These are phyloP conservation scores for Ariolimax columbianus DNA, from an alignment of 2,888 invertebrate species.

Conservation along the genomic window DNA sequence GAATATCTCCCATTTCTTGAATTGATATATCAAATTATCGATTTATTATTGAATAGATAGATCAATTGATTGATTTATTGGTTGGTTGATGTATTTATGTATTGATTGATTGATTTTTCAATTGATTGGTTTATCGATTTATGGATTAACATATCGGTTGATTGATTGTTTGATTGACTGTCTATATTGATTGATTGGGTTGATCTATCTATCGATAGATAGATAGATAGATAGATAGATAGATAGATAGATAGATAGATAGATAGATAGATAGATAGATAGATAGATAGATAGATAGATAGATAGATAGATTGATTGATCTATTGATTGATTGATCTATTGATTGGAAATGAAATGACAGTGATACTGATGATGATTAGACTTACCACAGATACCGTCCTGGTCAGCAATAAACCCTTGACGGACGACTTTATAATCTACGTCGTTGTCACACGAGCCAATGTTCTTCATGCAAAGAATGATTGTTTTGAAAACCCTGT, in stretches of 20 bases:
- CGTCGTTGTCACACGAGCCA: not conserved
- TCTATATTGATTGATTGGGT: too few relatives aligned
- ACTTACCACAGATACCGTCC: slow-evolving; percentile 15
- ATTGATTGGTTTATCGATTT: too few relatives aligned
- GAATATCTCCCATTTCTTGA: too few relatives aligned
- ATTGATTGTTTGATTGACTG: too few relatives aligned
- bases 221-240: not conserved
- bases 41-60: too few relatives aligned
- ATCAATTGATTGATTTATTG: too few relatives aligned
- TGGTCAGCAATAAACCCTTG: not conserved
- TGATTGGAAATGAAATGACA: not conserved
- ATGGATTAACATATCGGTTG: too few relatives aligned
- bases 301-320: not conserved
- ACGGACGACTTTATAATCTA: not conserved
- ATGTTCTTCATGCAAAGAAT: not conserved
- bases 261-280: slow-evolving; percentile 8
- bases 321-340: too few relatives aligned
- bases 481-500: slow-evolving; percentile 7
- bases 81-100: too few relatives aligned
- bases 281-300: slow-evolving; percentile 8
- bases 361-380: not conserved
- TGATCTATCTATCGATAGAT: too few relatives aligned
- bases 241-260: not conserved
- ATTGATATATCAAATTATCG: too few relatives aligned
- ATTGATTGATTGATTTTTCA: too few relatives aligned